A percentile compares a stretch with the other conserved stretches of the same genome.
Conservation (phyloP, 2,888 invertebrate species). For the Macrosoma leucophasiata region DNA sequence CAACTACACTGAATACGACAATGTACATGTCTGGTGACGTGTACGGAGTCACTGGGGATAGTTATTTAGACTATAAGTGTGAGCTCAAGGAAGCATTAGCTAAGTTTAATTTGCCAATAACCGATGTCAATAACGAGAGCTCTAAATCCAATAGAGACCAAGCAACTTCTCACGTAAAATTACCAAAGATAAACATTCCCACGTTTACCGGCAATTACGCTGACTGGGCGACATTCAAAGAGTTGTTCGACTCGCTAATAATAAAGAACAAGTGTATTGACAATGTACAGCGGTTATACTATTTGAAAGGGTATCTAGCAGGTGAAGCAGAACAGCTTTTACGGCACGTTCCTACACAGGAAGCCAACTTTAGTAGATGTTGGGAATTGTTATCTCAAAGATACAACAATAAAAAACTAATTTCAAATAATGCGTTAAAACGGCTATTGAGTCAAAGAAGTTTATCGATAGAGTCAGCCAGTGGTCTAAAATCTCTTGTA, state of each 20-base stretch:
- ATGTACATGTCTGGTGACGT: no score
- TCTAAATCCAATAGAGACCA: no score
- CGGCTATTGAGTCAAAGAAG: slow-evolving; percentile 9
- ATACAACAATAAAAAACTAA: slow-evolving; percentile 13
- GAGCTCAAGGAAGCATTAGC: no score
- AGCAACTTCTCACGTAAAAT: no score
- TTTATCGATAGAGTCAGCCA: slow-evolving; percentile 12
- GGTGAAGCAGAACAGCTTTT: slow-evolving; percentile 11
- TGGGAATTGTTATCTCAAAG: slow-evolving; percentile 8
- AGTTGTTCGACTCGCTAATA: slow-evolving; percentile 11
- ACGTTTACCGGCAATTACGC: slow-evolving; percentile 15
- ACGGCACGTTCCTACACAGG: slow-evolving; percentile 4
- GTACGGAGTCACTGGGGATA: no score
- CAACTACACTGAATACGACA: no score
- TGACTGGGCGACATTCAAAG: slow-evolving; percentile 15
- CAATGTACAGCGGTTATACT: slow-evolving; percentile 9
- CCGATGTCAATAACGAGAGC: no score
- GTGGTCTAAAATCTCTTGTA: slow-evolving; percentile 15
- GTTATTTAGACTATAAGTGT: no score
- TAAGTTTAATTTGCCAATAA: no score
- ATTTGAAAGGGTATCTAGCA: slow-evolving; percentile 9
- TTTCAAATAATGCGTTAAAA: slow-evolving; percentile 12
- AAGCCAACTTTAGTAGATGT: slow-evolving; percentile 5
- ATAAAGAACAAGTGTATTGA: slow-evolving; percentile 13
- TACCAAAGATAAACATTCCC: slow-evolving; percentile 14